Evolutionary conservation across 2,113 vertebrate genomes (phyloP).

Genomic region (Nestor notabilis): DNA sequence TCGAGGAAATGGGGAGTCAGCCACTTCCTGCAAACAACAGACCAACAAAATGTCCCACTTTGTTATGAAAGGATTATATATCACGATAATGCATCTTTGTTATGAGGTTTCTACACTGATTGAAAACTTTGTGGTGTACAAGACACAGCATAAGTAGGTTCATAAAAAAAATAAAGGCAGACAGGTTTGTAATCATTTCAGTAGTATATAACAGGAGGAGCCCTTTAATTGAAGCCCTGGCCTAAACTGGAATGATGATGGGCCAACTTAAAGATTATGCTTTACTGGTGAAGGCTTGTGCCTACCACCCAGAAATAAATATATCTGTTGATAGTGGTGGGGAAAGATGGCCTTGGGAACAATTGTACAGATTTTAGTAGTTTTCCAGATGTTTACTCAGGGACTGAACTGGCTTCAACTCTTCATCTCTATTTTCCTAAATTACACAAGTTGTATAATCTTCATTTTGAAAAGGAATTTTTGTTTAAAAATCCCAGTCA

Average conservation of each 20-base stretch:
- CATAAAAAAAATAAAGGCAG: neutral
- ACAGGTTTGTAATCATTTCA: neutral
- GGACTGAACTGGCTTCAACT: constrained; percentile 15
- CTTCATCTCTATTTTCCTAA: neutral
- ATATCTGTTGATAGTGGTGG: neutral
- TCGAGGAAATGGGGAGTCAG: constrained; percentile 82
- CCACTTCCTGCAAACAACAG: constrained; percentile 78
- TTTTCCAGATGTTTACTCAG: constrained; percentile 30
- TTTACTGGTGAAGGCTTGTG: neutral
- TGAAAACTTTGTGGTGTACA: neutral
- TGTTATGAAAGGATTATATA: constrained; percentile 79
- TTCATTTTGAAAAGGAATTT: neutral
- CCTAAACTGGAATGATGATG: neutral
- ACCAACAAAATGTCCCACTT: constrained; percentile 90
- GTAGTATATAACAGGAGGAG: neutral
- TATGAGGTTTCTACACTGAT: neutral
- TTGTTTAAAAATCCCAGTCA: neutral
- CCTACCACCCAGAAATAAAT: neutral
- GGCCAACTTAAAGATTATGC: neutral
- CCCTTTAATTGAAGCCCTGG: neutral
- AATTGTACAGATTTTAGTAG: neutral
- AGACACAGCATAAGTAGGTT: neutral
- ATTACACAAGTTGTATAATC: neutral
- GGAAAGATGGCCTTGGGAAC: neutral
- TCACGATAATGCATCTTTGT: neutral